Conservation (phyloP, 23 tunicate genomes). For the Aplidium turbinatum region DNA sequence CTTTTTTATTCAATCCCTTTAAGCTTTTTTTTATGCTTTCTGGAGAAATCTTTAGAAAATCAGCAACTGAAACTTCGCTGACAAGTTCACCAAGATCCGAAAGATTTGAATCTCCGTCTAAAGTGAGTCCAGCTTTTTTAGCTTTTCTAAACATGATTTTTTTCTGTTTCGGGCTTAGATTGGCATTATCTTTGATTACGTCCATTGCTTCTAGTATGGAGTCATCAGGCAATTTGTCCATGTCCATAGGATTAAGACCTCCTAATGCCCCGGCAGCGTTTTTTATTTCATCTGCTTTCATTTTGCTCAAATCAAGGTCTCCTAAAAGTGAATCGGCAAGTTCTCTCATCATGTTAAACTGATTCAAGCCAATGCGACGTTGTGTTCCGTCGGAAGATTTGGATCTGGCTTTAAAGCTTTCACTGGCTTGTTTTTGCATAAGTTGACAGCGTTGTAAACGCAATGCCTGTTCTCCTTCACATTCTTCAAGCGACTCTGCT, state of each 20-base stretch:
- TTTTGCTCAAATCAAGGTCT: slow-evolving; percentile 10
- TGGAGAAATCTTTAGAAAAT: slow-evolving; percentile 31
- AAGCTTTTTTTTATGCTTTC: slow-evolving; percentile 37
- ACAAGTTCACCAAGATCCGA: slow-evolving; percentile 46
- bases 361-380: not conserved
- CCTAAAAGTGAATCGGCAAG: slow-evolving; percentile 5
- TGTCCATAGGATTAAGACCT: slow-evolving; percentile 41
- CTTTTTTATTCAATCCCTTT: slow-evolving; percentile 32
- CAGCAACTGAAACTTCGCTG: slow-evolving; percentile 20
- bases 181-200: slow-evolving; percentile 38
- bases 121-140: slow-evolving; percentile 43
- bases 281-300: slow-evolving; percentile 35
- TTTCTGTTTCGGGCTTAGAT: slow-evolving; percentile 43
- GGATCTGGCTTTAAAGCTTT: too few relatives aligned
- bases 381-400: too few relatives aligned
- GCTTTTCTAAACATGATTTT: slow-evolving; percentile 35
- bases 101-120: slow-evolving; percentile 10
- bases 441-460: slow-evolving; percentile 49
- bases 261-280: slow-evolving; percentile 68
- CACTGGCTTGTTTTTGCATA: slow-evolving; percentile 12
- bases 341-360: slow-evolving; percentile 17
- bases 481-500: slow-evolving; percentile 14
- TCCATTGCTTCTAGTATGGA: slow-evolving; percentile 46
- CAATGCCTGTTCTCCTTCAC: slow-evolving; percentile 31
- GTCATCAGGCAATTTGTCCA: slow-evolving; percentile 49